Base-by-base conservation (phyloP, 2,113 vertebrate genomes). In the Erythrocercus mccallii region DNA sequence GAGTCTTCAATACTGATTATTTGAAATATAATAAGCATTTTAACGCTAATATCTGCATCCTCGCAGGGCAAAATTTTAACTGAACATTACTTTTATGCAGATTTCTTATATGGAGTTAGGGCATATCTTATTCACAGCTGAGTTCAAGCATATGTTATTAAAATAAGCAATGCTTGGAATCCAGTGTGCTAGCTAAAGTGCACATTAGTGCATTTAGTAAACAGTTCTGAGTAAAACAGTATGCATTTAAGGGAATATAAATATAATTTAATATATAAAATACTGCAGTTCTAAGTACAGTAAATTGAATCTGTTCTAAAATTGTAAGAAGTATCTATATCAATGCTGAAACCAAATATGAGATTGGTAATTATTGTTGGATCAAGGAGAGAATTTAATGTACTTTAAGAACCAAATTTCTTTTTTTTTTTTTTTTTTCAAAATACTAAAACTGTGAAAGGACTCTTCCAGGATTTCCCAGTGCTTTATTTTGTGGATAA, bases 391-490 rank as follows among this genome's bases (percentile, higher is more conserved):
- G 42, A 47, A 66, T 60, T 90, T 61, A 37, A 40, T 3, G 0
- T 72, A 30, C 15, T 79, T 72, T 50, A 38, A 44, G 45, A 60
- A 50, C 4, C 6, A n/a, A 8, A 35, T 69, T 60, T 60, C 3
- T 13, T 19, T 2, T 25, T 31, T 48, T 20, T 9, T 5, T 21
- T 24, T 2, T 2, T n/a, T 10, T 0, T 15, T 8, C 23, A 30
- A 40, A 37, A 56, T 57, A 28, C 57, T 86, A 23, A 48, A 77
- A 57, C 31, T 5, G 2, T 77, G 37, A 33, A 33, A 44, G 21
- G 35, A 33, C 12, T 50, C 71, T 89, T 31, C 12, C 6, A 77
- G 25, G 14, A 45, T 31, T 94, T 79, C 13, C 18, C 11, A 25
- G 31, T 78, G 33, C 31, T 85, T 92, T 61, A 48, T 15, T 28